Conservation (phyloP, 2,797 vertebrate genomes). For the Fratercula arctica region DNA sequence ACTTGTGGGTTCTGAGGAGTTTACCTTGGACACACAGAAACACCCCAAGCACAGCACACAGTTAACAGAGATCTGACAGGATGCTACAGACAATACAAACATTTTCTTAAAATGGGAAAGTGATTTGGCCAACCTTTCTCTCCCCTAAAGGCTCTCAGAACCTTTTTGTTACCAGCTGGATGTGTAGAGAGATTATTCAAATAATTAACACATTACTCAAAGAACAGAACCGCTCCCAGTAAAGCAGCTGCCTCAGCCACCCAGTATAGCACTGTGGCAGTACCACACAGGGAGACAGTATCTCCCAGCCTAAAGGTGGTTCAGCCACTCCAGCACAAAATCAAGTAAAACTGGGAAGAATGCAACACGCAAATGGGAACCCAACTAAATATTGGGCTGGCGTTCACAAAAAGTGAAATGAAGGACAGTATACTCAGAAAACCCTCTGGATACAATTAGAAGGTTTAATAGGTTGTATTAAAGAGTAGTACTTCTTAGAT, state of each 20-base stretch:
- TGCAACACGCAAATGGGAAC: neutral
- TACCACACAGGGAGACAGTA: neutral
- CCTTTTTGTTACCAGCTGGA: neutral
- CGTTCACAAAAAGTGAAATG: fast-evolving
- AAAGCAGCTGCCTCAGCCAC: neutral
- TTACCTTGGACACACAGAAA: fast-evolving
- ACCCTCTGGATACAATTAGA: neutral
- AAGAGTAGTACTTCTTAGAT: neutral
- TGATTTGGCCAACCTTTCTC: neutral
- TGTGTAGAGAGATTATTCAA: fast-evolving
- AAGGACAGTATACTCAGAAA: neutral
- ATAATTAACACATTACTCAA: neutral
- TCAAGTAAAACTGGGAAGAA: neutral
- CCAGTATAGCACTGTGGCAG: neutral
- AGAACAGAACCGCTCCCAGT: neutral
- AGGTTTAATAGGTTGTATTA: neutral
- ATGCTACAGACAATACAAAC: neutral
- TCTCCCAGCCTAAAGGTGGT: neutral
- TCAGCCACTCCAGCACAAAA: neutral
- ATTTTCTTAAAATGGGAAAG: neutral
- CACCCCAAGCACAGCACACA: fast-evolving
- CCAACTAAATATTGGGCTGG: neutral
- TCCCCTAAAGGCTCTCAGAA: neutral
- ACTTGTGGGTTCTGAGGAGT: neutral
- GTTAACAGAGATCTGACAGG: neutral